Evolutionary conservation across 2,113 vertebrate species (phyloP).

Genomic region (Nettapus auritus): DNA sequence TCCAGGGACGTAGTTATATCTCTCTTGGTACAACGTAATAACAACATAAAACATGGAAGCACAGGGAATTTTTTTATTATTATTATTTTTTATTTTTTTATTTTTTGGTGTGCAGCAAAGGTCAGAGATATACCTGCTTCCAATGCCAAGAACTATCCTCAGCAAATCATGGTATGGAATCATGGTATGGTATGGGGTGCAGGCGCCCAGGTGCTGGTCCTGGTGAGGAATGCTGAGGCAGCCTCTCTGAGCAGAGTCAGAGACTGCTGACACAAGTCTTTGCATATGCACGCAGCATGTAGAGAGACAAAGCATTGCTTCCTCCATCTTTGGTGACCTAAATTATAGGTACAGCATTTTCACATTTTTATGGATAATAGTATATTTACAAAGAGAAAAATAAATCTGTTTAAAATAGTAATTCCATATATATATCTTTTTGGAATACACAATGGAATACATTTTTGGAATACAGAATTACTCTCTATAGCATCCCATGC

Average conservation of each 20-base stretch:
- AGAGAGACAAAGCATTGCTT: not conserved
- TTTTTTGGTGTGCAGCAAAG: not conserved
- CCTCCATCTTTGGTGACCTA: not conserved
- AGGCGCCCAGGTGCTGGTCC: not conserved
- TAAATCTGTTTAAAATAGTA: not conserved
- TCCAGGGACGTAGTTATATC: not conserved
- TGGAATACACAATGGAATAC: no score
- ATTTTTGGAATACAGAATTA: not conserved
- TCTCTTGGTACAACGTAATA: not conserved
- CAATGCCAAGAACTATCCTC: not conserved
- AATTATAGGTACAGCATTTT: not conserved
- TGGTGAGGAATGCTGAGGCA: not conserved
- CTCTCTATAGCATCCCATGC: not conserved
- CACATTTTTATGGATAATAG: not conserved
- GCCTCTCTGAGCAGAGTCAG: not conserved
- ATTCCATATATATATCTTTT: not conserved
- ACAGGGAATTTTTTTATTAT: not conserved
- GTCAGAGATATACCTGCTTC: not conserved
- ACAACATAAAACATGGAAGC: not conserved
- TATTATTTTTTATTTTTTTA: not conserved
- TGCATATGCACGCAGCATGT: not conserved
- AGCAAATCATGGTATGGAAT: not conserved
- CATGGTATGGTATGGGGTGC: no score
- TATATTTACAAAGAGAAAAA: not conserved
- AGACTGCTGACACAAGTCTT: not conserved